Base-by-base conservation (phyloP, 1,140 invertebrate genomes). In the Limonius californicus region DNA sequence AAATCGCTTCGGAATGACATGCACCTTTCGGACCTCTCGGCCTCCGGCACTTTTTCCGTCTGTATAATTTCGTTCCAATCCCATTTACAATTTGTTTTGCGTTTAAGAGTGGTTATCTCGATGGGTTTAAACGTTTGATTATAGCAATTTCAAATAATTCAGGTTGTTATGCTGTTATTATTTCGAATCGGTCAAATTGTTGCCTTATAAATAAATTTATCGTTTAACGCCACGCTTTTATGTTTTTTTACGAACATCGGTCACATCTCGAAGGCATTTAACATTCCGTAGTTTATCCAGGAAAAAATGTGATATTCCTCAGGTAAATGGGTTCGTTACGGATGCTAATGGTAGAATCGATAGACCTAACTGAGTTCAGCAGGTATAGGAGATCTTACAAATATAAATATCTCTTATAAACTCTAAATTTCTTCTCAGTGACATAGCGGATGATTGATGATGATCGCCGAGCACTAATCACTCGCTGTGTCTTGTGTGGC, bases 101-200 rank as follows among this genome's bases (percentile, higher is more conserved):
- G 66, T 64, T 68, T 68, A 65, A 63, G 47, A 59, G 66, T 62
- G 54, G 66, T 64, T 67, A 64, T 68, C 67, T 67, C 69, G 64
- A 68, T 67, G 62, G 64, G 60, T 64, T 67, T 67, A 66, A 70
- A 68, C 62, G 66, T 67, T 70, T 70, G 69, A 70, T 70, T 70
- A 70, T 68, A 70, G 69, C 69, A 70, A 70, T 70, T 68, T 68
- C 64, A 64, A 64, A 68, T 70, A 70, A 70, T 70, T 70, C 69
- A 64, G 59, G 67, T 65, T 55, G 53, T 55, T 55, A 30, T 16
- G 53, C 27, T 64, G 64, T 69, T 70, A 70, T 70, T 68, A 70
- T 70, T 70, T 70, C 61, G 67, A 68, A 68, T 70, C 57, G 68
- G 61, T 55, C 54, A 70, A 70, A 70, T 70, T 70, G 68, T 70